Conservation (phyloP, 2,888 invertebrate species). For the Strigamia transsilvanica region DNA sequence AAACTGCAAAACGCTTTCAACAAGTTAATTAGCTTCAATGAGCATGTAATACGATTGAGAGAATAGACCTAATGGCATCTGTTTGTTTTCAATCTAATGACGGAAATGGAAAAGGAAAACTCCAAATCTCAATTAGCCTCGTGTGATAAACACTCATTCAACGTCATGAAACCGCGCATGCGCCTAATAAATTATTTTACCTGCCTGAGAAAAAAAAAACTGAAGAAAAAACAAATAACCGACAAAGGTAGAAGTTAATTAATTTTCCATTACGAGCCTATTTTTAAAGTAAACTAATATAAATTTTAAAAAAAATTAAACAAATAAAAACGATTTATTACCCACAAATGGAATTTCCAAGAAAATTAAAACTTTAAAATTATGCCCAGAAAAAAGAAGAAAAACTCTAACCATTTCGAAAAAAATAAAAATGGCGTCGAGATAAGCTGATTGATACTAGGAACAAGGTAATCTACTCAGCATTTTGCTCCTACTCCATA, state of each 20-base stretch:
- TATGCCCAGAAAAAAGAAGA: background rate
- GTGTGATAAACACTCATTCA: constrained; percentile 39
- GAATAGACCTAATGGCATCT: constrained; percentile 15
- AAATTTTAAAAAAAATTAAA: background rate
- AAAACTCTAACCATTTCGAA: background rate
- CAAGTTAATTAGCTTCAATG: constrained; percentile 38
- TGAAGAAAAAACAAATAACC: background rate
- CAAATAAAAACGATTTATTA: background rate
- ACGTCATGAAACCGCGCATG: constrained; percentile 39
- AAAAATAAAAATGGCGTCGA: constrained; percentile 15
- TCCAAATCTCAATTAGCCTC: constrained; percentile 37
- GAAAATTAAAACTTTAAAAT: background rate
- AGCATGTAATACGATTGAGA: constrained; percentile 20
- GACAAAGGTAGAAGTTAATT: constrained; percentile 38
- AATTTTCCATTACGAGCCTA: constrained; percentile 6
- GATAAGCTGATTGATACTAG: constrained; percentile 22
- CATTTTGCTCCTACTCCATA: constrained; percentile 34
- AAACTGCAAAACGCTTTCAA: constrained; percentile 41
- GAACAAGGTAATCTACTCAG: constrained; percentile 47
- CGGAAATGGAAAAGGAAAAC: constrained; percentile 16
- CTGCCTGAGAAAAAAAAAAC: background rate
- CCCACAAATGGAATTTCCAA: background rate
- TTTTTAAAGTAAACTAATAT: constrained; percentile 19
- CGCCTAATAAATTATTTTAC: constrained; percentile 37
- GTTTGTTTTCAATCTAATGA: constrained; percentile 45